Evolutionary conservation across 2,113 vertebrate species (phyloP), one percentile per base, ranked within the genome.

Genomic region (Malurus melanocephalus): DNA sequence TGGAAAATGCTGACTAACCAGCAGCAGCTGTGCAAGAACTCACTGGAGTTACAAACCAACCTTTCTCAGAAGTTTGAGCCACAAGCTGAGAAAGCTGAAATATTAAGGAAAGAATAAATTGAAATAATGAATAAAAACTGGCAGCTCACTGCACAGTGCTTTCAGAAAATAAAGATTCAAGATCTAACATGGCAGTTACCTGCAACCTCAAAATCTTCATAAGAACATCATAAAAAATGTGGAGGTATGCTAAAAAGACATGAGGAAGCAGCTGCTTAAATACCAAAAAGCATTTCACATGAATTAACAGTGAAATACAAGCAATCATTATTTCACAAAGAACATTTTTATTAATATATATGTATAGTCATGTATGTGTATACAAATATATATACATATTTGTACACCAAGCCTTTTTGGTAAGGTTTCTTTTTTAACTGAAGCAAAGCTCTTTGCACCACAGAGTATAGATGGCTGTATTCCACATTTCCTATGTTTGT

Each of bases 1-100:
- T 68, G 43, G 59, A 94, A 92, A 94, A 89, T 81, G 86, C 92
- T 95, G 92, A 94, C 86, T 82, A 93, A 87, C 77, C 87, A 85
- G 79, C 68, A 89, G 77, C 75, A 87, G 79, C 79, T 74, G 28
- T 38, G 75, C 64, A 88, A 92, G 86, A 92, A 95, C 72, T 88
- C 88, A 74, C 88, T 94, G 66, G 78, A 90, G 62, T 30, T 92
- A 64, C 84, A 95, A 88, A 80, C 72, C 18, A 59, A 52, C 19
- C 73, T 94, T 93, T 82, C 71, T 83, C 71, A 69, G 53, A 80
- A 89, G 35, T 83, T 27, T 75, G n/a, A 89, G 40, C 67, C 68
- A 55, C 55, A 85, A 86, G 65, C 33, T 89, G 78, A 78, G 62
- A 71, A 87, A 93, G 46, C 42, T 83, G 71, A 96, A 94, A 78